These are phyloP conservation scores for Alentia gelatinosa DNA, from an alignment of 2,888 invertebrate species.

Conservation along the genomic window DNA sequence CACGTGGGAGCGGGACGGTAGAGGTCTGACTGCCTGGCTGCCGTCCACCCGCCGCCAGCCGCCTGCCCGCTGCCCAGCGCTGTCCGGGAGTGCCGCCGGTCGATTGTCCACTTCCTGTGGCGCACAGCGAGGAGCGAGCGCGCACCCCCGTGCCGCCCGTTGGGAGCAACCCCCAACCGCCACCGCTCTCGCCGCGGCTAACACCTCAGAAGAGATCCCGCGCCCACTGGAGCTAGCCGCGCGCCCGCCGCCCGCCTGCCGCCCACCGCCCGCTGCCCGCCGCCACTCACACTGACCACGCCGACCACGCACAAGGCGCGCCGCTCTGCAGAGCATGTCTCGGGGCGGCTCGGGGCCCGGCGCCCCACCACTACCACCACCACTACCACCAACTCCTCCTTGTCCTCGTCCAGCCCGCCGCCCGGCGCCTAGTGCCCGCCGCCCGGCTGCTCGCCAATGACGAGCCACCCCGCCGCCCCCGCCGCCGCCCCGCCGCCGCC, in stretches of 20 bases:
- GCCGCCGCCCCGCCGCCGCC: background rate
- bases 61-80: background rate
- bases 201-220: background rate
- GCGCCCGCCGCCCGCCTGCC: background rate
- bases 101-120: background rate
- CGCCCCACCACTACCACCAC: background rate
- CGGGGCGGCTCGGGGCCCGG: background rate
- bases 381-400: background rate
- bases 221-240: background rate
- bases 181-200: background rate
- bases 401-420: background rate
- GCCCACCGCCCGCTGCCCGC: background rate
- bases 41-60: background rate
- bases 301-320: background rate
- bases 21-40: background rate
- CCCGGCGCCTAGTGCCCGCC: background rate
- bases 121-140: background rate
- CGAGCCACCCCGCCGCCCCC: background rate
- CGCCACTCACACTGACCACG: background rate
- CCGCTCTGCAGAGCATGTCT: background rate
- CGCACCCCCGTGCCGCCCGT: too few relatives aligned
- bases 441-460: background rate
- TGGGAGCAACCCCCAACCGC: background rate
- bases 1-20: background rate
- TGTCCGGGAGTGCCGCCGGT: background rate